These are phyloP conservation scores for Brachyopa scutellaris DNA, from an alignment of 2,888 invertebrate species.

Conservation along the genomic window DNA sequence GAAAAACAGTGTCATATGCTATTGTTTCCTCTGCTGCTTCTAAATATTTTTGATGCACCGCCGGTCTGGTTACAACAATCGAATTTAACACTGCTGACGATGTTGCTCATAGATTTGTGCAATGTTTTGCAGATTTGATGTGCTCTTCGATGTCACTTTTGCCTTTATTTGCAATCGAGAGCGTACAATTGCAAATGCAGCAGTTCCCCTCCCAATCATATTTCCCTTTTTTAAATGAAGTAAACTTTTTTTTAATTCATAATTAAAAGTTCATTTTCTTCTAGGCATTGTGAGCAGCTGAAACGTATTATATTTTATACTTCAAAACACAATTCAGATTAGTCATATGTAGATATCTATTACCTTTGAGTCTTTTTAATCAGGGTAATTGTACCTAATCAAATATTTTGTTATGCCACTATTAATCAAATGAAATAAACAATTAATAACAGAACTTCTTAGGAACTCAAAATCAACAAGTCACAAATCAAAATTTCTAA, in stretches of 20 bases:
- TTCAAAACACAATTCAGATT: background rate
- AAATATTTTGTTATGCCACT: too few species aligned
- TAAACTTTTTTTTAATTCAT: too few species aligned
- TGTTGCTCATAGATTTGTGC: constrained; percentile 9
- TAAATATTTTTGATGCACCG: constrained; percentile 4
- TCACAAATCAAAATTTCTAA: too few species aligned
- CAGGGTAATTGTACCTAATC: too few species aligned
- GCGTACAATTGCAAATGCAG: background rate
- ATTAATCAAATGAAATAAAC: too few species aligned
- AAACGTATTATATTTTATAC: background rate
- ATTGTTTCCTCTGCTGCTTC: constrained; percentile 21
- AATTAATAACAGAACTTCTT: too few species aligned
- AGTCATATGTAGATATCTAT: too few species aligned
- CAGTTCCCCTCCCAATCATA: background rate
- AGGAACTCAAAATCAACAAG: too few species aligned
- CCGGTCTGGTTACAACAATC: constrained; percentile 6
- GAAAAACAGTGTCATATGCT: constrained; percentile 21
- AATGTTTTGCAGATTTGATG: constrained; percentile 10
- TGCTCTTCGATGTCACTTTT: background rate
- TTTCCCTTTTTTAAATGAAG: background rate
- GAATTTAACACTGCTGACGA: constrained; percentile 15
- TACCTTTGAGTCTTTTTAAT: too few species aligned
- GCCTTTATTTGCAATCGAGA: constrained; percentile 6
- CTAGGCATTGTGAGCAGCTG: constrained; percentile 4
- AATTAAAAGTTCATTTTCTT: constrained; percentile 6